Evolutionary conservation across 2,113 vertebrate species (phyloP), one percentile per base, ranked within the genome.

Genomic region (Mormoops blainvillei): DNA sequence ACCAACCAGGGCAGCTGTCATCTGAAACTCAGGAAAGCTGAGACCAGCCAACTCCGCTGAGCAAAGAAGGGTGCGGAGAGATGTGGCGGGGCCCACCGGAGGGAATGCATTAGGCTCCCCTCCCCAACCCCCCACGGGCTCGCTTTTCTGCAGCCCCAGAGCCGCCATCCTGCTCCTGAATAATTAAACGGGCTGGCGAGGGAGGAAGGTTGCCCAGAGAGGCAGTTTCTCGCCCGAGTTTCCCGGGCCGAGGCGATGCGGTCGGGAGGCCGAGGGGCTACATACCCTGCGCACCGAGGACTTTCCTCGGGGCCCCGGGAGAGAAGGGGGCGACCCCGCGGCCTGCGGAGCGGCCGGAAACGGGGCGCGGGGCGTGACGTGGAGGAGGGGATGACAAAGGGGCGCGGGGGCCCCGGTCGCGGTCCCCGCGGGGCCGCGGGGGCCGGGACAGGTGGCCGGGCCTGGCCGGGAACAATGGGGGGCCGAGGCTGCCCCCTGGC

Each of bases 391-490:
- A 91, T 56, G 94, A 96, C 97, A 96, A 97, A 97, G 95, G 96
- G 97, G 92, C 87, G 58, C 95, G 31, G 93, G 94, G 83, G 12
- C 65, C 50, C 71, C 80, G 81, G 67, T 63, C 61, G 91, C 70
- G 81, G 73, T 48, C 52, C 80, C 93, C 95, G 52, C 94, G 61
- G 84, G 87, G 71, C 73, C 56, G 54, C 43, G 10, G 63, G 74
- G 76, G 85, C 93, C 92, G 58, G 88, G 95, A 97, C 97, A 94
- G 94, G 94, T 95, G 91, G 93, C 85, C 89, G 38, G 86, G 78
- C 95, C 94, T 38, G 89, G 93, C 84, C 88, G 52, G 78, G 97
- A 98, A 98, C 96, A 97, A 97, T 96, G 95, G 97, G 97, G 97
- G 97, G 93, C 94, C 96, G 83, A 84, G 93, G 95, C 95, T 76